Evolutionary conservation across 2,888 invertebrate genomes (phyloP), one percentile per base, ranked within the genome.

Genomic region (Gortyna flavago): DNA sequence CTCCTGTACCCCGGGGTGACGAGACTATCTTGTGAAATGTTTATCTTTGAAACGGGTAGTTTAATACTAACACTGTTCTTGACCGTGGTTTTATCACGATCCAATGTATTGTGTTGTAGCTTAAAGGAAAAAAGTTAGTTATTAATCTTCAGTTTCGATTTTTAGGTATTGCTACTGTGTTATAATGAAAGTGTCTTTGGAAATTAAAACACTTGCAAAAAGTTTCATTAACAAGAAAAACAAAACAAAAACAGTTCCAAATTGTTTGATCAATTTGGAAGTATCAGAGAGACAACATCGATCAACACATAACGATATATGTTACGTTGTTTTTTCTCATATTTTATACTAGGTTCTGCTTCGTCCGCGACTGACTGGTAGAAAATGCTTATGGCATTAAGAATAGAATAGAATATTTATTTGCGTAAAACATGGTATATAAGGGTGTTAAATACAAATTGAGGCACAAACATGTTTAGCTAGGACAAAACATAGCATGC

Each of bases 21-120:
- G 54, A 48, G n/a, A 48, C 61, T 82, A 57, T 79, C 82, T 81
- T 25, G 59, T 48, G 44, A 66, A 81, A 82, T 79, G 59, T 75
- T 61, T 82, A 81, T 75, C 66, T 75, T 82, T 54, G 32, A 21
- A 75, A 48, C 54, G 44, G 13, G 29, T 21, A 54, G 61, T 82
- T 82, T 75, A n/a, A 62, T 62, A 54, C 35, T 38, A 74, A 81
- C 41, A 59, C 18, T 44, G 32, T 80, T 72, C n/a, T 80, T 51
- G 64, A 41, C 78, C 48, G 41, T 57, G 13, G n/a, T 48, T 48
- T 38, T 48, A 32, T 57, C 32, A 32, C 18, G 8, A 25, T 75
- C 59, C 44, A 5, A n/a, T 8, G 0, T 59, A 71, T 72, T 73
- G 7, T 51, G 18, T 38, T 21, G 29, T 8, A 18, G 11, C 4